These are phyloP conservation scores for Sipha maydis DNA, from an alignment of 2,888 invertebrate genomes.

Conservation along the genomic window DNA sequence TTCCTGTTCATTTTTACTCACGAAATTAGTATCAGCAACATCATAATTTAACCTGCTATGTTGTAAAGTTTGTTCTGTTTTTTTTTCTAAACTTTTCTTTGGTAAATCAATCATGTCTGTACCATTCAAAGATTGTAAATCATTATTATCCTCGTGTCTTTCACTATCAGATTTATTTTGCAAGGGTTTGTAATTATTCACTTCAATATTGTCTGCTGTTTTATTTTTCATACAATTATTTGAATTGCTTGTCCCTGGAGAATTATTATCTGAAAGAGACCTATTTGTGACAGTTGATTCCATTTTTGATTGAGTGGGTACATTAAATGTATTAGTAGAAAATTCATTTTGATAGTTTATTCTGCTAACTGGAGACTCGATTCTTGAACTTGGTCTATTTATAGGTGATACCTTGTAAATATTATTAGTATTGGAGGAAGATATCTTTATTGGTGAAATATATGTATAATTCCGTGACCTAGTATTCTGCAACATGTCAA, in stretches of 20 bases:
- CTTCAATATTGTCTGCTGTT: not conserved
- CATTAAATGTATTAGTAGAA: not conserved
- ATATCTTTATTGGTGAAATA: constrained; percentile 15
- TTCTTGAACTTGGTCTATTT: not conserved
- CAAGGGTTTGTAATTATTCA: not conserved
- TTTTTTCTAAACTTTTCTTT: not conserved
- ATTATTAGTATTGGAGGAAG: not conserved
- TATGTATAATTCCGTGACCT: not conserved
- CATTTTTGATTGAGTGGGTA: not conserved
- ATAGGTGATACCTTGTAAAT: not conserved
- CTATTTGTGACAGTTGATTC: not conserved
- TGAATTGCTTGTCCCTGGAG: not conserved
- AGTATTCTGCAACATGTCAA: constrained; percentile 6
- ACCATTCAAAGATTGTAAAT: not conserved
- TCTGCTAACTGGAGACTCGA: not conserved
- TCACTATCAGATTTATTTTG: not conserved
- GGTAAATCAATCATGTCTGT: not conserved
- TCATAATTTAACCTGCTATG: not conserved
- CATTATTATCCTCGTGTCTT: not conserved
- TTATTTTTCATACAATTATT: not conserved
- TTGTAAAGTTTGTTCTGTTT: too few species aligned
- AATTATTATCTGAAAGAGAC: not conserved
- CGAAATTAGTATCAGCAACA: not conserved
- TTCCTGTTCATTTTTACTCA: constrained; percentile 36
- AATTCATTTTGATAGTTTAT: not conserved